Evolutionary conservation across 2,113 vertebrate species (phyloP).

Genomic region (Stigmatopora nigra): DNA sequence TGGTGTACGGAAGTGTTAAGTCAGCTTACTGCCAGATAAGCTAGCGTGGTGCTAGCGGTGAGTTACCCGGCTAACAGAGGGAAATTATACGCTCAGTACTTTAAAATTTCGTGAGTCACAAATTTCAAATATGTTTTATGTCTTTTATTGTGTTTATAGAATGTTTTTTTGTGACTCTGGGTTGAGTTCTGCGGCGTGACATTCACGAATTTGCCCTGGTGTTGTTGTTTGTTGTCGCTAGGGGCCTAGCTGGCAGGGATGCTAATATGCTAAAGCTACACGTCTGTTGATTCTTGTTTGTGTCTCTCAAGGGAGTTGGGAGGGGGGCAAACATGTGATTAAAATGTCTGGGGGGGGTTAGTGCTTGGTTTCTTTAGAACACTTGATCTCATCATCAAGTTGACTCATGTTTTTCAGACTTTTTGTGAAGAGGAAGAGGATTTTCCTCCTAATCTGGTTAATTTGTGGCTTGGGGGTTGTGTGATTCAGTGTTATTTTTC

Average conservation of each 20-base stretch:
- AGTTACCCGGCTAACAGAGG: constrained; percentile 26
- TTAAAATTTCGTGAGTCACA: not conserved
- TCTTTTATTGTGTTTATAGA: too few species aligned
- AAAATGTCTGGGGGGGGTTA: not conserved
- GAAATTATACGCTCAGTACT: not conserved
- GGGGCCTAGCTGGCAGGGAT: not conserved
- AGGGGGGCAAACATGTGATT: not conserved
- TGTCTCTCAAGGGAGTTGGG: not conserved
- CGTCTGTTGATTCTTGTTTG: not conserved
- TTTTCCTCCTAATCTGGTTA: not conserved
- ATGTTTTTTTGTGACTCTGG: not conserved
- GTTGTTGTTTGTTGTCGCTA: not conserved
- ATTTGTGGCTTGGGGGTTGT: not conserved
- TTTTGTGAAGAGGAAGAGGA: not conserved
- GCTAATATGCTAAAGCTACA: constrained; percentile 1
- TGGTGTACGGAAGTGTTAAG: not conserved
- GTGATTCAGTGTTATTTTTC: not conserved
- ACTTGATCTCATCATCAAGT: not conserved
- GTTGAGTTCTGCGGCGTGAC: not conserved
- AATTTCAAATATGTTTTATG: not conserved
- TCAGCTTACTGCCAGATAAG: constrained; percentile 2
- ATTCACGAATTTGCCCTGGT: not conserved
- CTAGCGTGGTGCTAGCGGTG: constrained; percentile 25
- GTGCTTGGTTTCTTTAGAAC: not conserved
- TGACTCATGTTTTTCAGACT: not conserved